Base-by-base conservation (phyloP, 2,888 invertebrate genomes). In the Chesias legatella region DNA sequence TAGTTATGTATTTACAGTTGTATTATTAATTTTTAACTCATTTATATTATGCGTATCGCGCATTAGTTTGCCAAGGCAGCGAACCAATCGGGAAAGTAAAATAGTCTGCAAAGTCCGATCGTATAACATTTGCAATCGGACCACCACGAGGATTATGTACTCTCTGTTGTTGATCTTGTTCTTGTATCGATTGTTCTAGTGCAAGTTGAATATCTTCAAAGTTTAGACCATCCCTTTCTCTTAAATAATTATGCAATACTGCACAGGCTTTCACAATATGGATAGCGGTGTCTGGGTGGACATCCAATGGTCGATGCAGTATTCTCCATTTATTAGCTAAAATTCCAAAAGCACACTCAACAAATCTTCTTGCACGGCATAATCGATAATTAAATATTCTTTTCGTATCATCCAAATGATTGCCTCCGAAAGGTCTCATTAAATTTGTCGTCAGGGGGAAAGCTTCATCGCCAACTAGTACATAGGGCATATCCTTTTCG, bases 341-440 rank as follows among this genome's bases (percentile, higher is more conserved):
- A 9, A 43, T 48, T 5, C 48, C 48, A 23, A 44, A 44, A 13
- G 41, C 30, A 67, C 57, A 56, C 34, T 68, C 66, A 41, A 60
- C 56, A 22, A 59, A 53, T 37, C 62, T 56, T 48, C 68, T 58
- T 11, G 62, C 68, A 40, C 67, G 49, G 47, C 55, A 63, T 31
- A 69, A 28, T 28, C 68, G 43, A 52, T 70, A 66, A 47, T 71
- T 69, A 47, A 59, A 66, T 43, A 64, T 53, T 35, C 43, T 53
- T 52, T 61, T 45, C 9, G 53, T 41, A 35, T 29, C 34, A 37
- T 56, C 41, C 36, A 68, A 54, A 45, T 65, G 54, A 34, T 47
- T 59, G 22, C 62, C 63, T 33, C 59, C 54, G 49, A 57, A 63
- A 29, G 59, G 64, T 33, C 63, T 20, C 36, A 55, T 30, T 25